Percentiles rank a stretch among this genome's conserved stretches.
Evolutionary conservation across 2,888 invertebrate genomes (phyloP).

Genomic region (Chelonus formosanus): DNA sequence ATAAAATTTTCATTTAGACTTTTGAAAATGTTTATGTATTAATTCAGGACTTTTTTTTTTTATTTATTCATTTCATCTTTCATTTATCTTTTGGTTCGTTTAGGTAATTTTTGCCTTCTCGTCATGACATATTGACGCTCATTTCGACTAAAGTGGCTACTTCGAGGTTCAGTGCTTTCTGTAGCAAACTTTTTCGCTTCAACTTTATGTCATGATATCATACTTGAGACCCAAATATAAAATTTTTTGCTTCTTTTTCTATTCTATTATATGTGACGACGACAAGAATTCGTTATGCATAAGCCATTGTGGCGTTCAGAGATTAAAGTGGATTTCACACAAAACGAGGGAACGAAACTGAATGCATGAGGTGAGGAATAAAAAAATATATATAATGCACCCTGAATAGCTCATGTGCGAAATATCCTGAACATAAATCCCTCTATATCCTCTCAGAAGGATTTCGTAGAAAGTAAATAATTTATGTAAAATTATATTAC

Average conservation of each 20-base stretch:
- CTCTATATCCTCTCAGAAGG: no score
- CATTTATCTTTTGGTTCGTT: no score
- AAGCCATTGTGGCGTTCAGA: constrained; percentile 1
- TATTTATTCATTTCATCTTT: neutral
- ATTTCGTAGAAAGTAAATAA: no score
- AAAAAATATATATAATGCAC: constrained; percentile 2
- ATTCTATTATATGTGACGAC: neutral
- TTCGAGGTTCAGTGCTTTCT: constrained; percentile 18
- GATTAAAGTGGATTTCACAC: constrained; percentile 16
- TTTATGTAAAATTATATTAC: no score
- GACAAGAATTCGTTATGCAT: constrained; percentile 17
- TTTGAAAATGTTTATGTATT: neutral
- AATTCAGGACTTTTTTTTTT: neutral
- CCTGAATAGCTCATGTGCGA: no score
- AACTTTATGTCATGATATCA: constrained; percentile 20
- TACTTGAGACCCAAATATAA: neutral
- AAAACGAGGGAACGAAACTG: neutral
- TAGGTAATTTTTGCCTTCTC: neutral
- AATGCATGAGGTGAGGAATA: neutral
- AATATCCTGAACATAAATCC: neutral
- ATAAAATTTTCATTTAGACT: no score
- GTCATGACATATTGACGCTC: neutral
- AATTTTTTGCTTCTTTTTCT: neutral
- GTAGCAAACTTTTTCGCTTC: constrained; percentile 13
- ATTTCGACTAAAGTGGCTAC: constrained; percentile 12